Evolutionary conservation across 2,113 vertebrate species (phyloP).

Genomic region (Piaya cayana): DNA sequence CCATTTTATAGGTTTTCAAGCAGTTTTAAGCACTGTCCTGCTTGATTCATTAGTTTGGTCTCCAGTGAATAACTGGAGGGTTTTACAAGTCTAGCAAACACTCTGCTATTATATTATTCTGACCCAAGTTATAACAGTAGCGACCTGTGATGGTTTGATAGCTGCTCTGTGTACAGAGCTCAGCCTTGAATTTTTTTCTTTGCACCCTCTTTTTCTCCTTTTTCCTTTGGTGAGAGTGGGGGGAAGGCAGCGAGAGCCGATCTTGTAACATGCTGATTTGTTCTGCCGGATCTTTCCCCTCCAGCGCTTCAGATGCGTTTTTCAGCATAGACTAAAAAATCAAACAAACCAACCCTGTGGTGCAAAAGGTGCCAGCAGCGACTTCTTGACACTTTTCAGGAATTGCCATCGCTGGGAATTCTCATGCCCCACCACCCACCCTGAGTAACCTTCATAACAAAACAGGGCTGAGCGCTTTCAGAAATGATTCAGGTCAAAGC

Average conservation of each 20-base stretch:
- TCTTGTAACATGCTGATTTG: neutral
- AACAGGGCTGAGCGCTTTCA: constrained; percentile 68
- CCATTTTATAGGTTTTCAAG: neutral
- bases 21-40: neutral
- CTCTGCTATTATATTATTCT: neutral
- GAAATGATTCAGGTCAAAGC: constrained; percentile 64
- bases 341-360: neutral
- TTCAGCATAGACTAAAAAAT: constrained; percentile 30
- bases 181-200: neutral
- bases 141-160: neutral
- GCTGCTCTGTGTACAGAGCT: neutral
- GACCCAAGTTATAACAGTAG: neutral
- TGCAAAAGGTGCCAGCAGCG: neutral
- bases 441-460: constrained; percentile 73
- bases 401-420: constrained; percentile 58
- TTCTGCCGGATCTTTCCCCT: neutral
- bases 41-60: constrained; percentile 9
- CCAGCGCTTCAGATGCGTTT: neutral
- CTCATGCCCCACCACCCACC: constrained; percentile 73
- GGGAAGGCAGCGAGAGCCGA: neutral
- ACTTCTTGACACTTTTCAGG: constrained; percentile 29
- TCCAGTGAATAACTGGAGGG: neutral
- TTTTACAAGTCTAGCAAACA: constrained; percentile 37
- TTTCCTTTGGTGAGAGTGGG: neutral
- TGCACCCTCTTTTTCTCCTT: fast-evolving